These are phyloP conservation scores for Hyppa rectilinea DNA, from an alignment of 2,888 invertebrate species.

Conservation along the genomic window DNA sequence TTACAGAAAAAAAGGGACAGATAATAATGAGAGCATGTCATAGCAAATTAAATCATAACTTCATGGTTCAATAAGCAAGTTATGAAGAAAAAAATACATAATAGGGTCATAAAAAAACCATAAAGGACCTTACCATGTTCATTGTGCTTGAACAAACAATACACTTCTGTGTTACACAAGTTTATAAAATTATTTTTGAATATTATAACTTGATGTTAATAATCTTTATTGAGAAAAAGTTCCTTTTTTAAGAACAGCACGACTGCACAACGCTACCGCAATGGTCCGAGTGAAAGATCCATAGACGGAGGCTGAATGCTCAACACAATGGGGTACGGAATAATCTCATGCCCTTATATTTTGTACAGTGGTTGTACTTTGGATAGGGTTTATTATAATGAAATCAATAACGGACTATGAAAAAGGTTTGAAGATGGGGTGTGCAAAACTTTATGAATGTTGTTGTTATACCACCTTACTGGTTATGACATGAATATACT, in stretches of 20 bases:
- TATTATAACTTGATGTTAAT: slow-evolving; percentile 77
- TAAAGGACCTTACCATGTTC: slow-evolving; percentile 88
- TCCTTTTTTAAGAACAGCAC: slow-evolving; percentile 78
- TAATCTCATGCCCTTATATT: slow-evolving; percentile 78
- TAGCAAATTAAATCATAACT: slow-evolving; percentile 90
- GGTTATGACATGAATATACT: not conserved
- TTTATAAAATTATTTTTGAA: slow-evolving; percentile 81
- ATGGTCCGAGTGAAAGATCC: slow-evolving; percentile 84
- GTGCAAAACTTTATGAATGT: slow-evolving; percentile 17
- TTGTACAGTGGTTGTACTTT: slow-evolving; percentile 75
- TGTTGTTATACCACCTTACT: not conserved
- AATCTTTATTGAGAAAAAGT: slow-evolving; percentile 74
- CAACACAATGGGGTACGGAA: slow-evolving; percentile 84
- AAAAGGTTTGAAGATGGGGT: slow-evolving; percentile 24
- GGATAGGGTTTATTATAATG: slow-evolving; percentile 82
- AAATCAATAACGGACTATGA: slow-evolving; percentile 80
- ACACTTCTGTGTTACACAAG: slow-evolving; percentile 76
- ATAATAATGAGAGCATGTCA: slow-evolving; percentile 86
- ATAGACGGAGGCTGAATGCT: slow-evolving; percentile 75
- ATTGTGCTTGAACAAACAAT: slow-evolving; percentile 87
- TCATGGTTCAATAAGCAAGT: slow-evolving; percentile 84
- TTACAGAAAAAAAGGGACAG: slow-evolving; percentile 71
- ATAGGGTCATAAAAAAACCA: slow-evolving; percentile 77
- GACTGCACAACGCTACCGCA: slow-evolving; percentile 82
- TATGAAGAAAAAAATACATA: slow-evolving; percentile 75